phyloP scores from a whole-genome alignment of 1,140 invertebrate genomes.

The Drosophila sp. region DNA sequence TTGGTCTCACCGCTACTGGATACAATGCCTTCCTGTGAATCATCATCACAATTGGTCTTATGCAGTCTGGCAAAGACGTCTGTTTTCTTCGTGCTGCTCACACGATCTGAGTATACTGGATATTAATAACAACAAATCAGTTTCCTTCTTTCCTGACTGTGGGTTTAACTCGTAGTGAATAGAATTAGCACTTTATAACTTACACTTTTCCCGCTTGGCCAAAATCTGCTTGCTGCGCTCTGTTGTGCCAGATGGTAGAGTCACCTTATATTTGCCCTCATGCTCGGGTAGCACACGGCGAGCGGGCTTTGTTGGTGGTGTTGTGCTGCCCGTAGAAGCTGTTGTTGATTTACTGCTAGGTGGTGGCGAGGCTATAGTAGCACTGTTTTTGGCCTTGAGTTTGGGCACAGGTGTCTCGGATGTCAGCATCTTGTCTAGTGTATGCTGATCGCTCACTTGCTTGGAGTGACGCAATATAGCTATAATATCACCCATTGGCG shows the following conservation, averaged over 20 bases:
- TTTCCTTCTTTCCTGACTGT: no score
- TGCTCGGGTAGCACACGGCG: constrained; percentile 85
- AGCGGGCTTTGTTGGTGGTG: constrained; percentile 73
- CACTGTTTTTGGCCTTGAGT: constrained; percentile 32
- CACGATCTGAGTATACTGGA: constrained; percentile 80
- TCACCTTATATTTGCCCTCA: constrained; percentile 86
- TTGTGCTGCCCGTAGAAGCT: background rate
- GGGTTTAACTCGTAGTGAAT: no score
- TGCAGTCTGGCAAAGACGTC: constrained; percentile 74
- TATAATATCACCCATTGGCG: constrained; percentile 93
- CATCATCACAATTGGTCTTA: constrained; percentile 52
- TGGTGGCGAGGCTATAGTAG: background rate
- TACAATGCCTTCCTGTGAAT: constrained; percentile 68
- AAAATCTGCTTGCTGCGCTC: constrained; percentile 85
- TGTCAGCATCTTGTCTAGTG: constrained; percentile 86
- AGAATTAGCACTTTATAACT: constrained; percentile 4
- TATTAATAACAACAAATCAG: background rate
- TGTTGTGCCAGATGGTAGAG: constrained; percentile 85
- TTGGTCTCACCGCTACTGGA: constrained; percentile 67
- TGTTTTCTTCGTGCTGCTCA: constrained; percentile 63
- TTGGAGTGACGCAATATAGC: constrained; percentile 93
- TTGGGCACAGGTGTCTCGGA: constrained; percentile 80
- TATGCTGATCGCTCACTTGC: constrained; percentile 88
- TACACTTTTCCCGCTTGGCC: constrained; percentile 81
- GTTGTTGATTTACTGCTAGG: constrained; percentile 20